Base-by-base conservation (phyloP, 2,888 invertebrate species). In the Cheilosia vulpina region DNA sequence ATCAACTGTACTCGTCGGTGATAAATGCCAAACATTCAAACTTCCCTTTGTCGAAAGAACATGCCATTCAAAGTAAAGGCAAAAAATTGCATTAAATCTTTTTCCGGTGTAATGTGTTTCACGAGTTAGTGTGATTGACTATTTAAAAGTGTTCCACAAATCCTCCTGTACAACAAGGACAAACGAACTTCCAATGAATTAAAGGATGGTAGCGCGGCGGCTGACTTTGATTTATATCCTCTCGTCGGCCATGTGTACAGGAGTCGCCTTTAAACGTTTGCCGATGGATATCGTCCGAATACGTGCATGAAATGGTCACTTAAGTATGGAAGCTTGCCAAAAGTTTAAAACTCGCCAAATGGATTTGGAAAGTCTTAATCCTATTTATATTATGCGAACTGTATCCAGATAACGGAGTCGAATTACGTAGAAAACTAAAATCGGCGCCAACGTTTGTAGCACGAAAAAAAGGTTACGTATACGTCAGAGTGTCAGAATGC, bases 181-280 rank as follows among this genome's bases (percentile, higher is more conserved):
- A 72, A 41, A 31, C 58, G 60, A 55, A 69, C 58, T 57, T 52
- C 11, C 43, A 27, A 24, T 17, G 17, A 43, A 34, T 15, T 41
- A 11, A 17, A 50, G 52, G 41, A 62, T 19, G 53, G 52, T 45
- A 65, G 45, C 66, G 24, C 53, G 53, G 34, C 47, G 53, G 57
- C 57, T 83, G 83, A 79, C 83, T 79, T 83, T 83, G 83, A 83
- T 83, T 83, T 83, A 83, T 78, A 65, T 7, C 50, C 45, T 19
- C 47, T 17, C n/a, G 21, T 21, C n/a, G 34, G 21, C 6, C 34
- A 47, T 47, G 47, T 57, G 47, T 41, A 15, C 1, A n/a, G 3
- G 17, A 69, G 47, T 65, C 43, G 69, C 76, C 57, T 69, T 68
- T 27, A 65, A 69, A 69, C 58, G 65, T 77, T 82, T 66, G 38